Base-by-base conservation (phyloP, 2,113 vertebrate genomes). In the Nansenia antarctica region DNA sequence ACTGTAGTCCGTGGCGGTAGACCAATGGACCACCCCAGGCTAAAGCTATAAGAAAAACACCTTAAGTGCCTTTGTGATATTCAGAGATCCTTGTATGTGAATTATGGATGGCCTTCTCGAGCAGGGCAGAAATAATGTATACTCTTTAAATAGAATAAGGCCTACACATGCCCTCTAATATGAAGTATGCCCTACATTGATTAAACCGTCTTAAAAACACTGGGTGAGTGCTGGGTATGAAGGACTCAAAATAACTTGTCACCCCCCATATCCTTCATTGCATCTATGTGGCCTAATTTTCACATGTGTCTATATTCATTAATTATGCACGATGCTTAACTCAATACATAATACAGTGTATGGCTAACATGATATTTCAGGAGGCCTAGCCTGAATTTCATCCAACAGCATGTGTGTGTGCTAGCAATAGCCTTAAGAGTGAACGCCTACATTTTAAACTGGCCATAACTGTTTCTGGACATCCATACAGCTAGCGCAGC, bases 71-170 rank as follows among this genome's bases (percentile, higher is more conserved):
- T 74, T 72, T 81, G 62, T 73, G 69, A 82, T 80, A 85, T 80
- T 86, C 74, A 80, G 71, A 75, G 62, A 6, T 9, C n/a, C 58
- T 53, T 62, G 62, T 78, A 65, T 22, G 14, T 86, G 70, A 88
- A 88, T 83, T 78, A 88, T 88, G 58, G 49, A 90, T 86, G 74
- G 73, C 45, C 29, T 55, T 63, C 60, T 24, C 70, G 73, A 53
- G 45, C 45, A 62, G 47, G 73, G 35, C 72, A 68, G 32, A 74
- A 65, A 70, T 73, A 27, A 37, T 63, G 70, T 73, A 65, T 76
- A 67, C 59, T 31, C 57, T 69, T 76, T 68, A 79, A 69, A 72
- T 71, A 73, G 67, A 69, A 42, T 39, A 47, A 57, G 74, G 26
- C 31, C 61, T 61, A 59, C 35, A 65, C 35, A 58, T 70, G 73